Percentiles rank a stretch among this genome's conserved stretches.
phyloP scores from a whole-genome alignment of 2,113 vertebrate genomes.

The human region DNA sequence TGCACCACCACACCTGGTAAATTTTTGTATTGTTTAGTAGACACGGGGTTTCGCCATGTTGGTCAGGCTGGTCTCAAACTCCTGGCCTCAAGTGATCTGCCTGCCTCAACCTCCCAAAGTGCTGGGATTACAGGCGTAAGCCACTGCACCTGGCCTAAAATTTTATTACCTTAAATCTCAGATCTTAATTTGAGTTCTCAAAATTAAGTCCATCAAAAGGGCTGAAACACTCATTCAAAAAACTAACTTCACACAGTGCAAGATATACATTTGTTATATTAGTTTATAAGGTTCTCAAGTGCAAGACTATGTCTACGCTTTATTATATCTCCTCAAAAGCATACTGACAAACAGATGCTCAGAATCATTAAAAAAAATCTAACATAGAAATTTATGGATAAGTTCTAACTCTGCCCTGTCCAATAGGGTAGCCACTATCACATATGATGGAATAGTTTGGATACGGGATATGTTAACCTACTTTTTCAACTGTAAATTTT shows the following conservation, averaged over 20 bases:
- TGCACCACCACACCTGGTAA: too few relatives aligned
- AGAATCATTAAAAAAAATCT: background rate
- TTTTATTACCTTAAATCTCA: background rate
- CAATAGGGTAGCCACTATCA: background rate
- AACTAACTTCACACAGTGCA: background rate
- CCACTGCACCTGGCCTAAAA: too few relatives aligned
- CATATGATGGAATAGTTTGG: background rate
- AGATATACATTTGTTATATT: background rate
- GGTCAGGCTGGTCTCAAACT: too few relatives aligned
- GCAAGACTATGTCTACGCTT: slow-evolving; percentile 1
- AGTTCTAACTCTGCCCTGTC: background rate
- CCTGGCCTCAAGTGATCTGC: too few relatives aligned
- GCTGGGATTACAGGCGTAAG: too few relatives aligned
- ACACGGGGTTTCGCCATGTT: too few relatives aligned
- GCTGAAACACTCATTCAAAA: background rate
- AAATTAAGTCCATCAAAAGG: background rate
- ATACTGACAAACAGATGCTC: background rate
- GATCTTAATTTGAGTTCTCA: background rate
- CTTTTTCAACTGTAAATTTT: background rate
- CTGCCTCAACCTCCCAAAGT: too few relatives aligned
- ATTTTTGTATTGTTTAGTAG: too few relatives aligned
- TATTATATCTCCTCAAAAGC: slow-evolving; percentile 12
- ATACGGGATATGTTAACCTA: background rate
- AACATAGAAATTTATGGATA: background rate
- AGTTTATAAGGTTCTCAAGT: background rate